Conservation (phyloP, 2,113 vertebrate species). For the Eleginops maclovinus region DNA sequence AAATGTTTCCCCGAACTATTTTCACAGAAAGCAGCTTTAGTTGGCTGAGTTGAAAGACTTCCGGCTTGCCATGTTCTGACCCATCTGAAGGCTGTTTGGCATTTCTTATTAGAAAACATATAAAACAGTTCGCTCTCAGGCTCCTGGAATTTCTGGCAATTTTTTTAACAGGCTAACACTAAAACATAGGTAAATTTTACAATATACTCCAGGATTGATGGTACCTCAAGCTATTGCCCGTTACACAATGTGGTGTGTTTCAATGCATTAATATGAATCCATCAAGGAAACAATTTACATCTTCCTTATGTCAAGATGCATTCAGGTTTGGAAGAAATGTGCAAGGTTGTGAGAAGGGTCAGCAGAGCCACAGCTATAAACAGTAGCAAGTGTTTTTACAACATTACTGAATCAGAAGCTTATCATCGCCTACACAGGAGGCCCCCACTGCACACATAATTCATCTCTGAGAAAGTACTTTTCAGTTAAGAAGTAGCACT, state of each 20-base stretch:
- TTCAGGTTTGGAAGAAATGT: neutral
- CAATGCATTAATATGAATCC: conserved; percentile 6
- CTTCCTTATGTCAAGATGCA: neutral
- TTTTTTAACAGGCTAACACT: conserved; percentile 36
- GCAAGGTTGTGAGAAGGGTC: conserved; percentile 16
- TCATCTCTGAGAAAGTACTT: conserved; percentile 14
- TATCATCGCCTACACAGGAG: conserved; percentile 16
- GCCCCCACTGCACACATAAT: neutral
- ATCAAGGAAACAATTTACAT: neutral
- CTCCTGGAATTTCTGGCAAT: conserved; percentile 56
- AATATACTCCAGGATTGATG: neutral
- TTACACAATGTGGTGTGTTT: neutral
- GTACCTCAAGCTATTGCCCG: neutral
- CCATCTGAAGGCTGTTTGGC: conserved; percentile 7
- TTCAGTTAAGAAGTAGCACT: conserved; percentile 17
- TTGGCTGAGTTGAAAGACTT: conserved; percentile 7
- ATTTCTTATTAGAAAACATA: conserved; percentile 28
- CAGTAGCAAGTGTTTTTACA: conserved; percentile 37
- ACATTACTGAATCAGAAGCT: conserved; percentile 13
- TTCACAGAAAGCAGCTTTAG: conserved; percentile 36
- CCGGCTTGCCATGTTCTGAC: conserved; percentile 41
- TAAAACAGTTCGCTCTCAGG: conserved; percentile 21
- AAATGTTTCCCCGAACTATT: conserved; percentile 42
- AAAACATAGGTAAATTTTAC: conserved; percentile 28
- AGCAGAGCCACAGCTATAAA: conserved; percentile 13